These are phyloP conservation scores for Norana najaformis DNA, from an alignment of 2,888 invertebrate species.

Conservation along the genomic window DNA sequence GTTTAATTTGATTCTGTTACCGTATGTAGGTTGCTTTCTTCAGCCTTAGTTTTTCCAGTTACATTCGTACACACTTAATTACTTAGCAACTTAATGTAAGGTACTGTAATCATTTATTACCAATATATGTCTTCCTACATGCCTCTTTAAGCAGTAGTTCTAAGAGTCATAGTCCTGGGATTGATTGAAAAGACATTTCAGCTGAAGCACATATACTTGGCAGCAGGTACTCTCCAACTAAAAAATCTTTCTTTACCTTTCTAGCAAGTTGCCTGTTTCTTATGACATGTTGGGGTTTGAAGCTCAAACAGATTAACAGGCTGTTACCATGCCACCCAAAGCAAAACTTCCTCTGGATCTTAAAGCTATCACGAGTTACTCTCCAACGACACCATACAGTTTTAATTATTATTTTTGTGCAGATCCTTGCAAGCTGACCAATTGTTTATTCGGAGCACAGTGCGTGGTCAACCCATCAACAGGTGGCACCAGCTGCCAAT, in stretches of 20 bases:
- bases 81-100: background rate
- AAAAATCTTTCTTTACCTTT: background rate
- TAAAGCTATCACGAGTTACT: background rate
- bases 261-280: background rate
- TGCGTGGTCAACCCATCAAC: conserved; percentile 73
- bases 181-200: background rate
- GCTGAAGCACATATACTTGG: background rate
- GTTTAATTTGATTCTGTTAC: background rate
- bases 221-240: background rate
- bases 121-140: too few relatives aligned
- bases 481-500: conserved; percentile 75
- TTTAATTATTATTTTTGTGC: background rate
- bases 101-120: background rate
- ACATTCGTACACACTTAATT: background rate
- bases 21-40: background rate
- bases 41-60: background rate
- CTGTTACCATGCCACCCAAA: background rate
- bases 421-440: conserved; percentile 74
- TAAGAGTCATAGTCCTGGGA: background rate
- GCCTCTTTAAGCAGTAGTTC: background rate
- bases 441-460: conserved; percentile 73
- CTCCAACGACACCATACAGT: background rate
- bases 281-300: background rate
- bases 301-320: background rate
- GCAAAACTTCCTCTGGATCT: too few relatives aligned